phyloP scores from a whole-genome alignment of 2,113 vertebrate species.

The Mormoops blainvillei region DNA sequence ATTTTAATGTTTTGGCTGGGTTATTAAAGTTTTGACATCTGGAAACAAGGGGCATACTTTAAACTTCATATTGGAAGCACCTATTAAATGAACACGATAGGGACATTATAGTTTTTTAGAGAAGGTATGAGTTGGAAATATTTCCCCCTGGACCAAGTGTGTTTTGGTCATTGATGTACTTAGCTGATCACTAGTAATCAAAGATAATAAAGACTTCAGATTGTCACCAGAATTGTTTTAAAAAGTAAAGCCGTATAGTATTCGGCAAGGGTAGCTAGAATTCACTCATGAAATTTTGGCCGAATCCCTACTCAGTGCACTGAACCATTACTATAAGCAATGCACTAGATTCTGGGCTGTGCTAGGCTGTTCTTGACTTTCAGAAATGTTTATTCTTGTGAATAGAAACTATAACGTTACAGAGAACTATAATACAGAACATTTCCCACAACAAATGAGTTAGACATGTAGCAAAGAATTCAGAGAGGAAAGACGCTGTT shows the following conservation, averaged over 20 bases:
- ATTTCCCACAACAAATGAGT: neutral
- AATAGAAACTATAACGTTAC: neutral
- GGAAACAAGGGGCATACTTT: neutral
- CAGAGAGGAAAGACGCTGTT: neutral
- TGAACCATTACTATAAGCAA: neutral
- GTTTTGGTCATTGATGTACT: neutral
- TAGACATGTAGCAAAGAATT: neutral
- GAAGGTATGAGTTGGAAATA: neutral
- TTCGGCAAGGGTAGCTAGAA: neutral
- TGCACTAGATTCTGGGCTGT: neutral
- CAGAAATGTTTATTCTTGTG: neutral
- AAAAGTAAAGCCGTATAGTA: neutral
- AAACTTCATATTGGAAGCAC: neutral
- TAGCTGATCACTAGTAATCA: neutral
- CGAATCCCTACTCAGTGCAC: neutral
- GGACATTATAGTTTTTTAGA: neutral
- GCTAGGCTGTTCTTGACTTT: neutral
- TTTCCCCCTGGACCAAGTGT: neutral
- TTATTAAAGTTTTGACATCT: slow-evolving; percentile 37
- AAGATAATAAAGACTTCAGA: neutral
- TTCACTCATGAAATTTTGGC: neutral
- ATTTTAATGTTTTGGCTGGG: slow-evolving; percentile 22
- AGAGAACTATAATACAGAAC: neutral
- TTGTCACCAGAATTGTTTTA: neutral
- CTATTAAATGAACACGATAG: neutral